A percentile compares a stretch with the other conserved stretches of the same genome.
These are phyloP conservation scores for Neosalanx taihuensis DNA, from an alignment of 2,797 vertebrate species.

Conservation along the genomic window DNA sequence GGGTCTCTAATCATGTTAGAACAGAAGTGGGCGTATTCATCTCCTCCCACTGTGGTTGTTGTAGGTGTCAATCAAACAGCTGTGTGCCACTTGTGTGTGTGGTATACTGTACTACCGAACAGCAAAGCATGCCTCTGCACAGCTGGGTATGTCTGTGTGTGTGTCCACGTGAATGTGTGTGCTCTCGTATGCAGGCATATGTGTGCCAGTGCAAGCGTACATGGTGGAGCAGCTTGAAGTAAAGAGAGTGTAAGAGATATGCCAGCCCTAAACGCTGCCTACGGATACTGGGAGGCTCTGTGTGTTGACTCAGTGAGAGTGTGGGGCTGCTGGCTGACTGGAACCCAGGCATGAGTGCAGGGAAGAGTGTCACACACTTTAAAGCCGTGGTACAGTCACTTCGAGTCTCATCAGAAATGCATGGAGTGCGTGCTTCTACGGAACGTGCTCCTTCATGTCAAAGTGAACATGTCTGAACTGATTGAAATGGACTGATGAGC, in stretches of 20 bases:
- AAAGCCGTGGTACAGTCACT: neutral
- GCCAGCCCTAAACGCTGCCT: constrained; percentile 35
- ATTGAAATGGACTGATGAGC: constrained; percentile 57
- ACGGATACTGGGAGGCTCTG: constrained; percentile 31
- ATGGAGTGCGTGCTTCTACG: neutral
- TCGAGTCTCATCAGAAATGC: constrained; percentile 16
- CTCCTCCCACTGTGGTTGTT: neutral
- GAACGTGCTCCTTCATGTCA: constrained; percentile 21
- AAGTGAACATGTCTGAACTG: constrained; percentile 35
- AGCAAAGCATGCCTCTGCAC: neutral
- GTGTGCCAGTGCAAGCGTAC: constrained; percentile 13
- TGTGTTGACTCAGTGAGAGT: constrained; percentile 41
- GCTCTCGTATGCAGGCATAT: constrained; percentile 11
- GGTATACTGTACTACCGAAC: neutral
- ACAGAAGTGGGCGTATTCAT: constrained; percentile 17
- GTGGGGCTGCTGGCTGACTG: constrained; percentile 32
- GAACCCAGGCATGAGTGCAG: constrained; percentile 16
- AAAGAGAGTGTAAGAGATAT: constrained; percentile 26
- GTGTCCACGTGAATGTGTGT: constrained; percentile 13
- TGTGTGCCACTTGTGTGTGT: neutral
- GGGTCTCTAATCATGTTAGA: constrained; percentile 6
- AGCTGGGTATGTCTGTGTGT: constrained; percentile 2
- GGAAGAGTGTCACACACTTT: constrained; percentile 21
- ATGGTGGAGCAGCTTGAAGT: constrained; percentile 17
- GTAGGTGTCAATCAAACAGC: constrained; percentile 18